Evolutionary conservation across 2,888 invertebrate genomes (phyloP).

Genomic region (Agrochola lychnidis): DNA sequence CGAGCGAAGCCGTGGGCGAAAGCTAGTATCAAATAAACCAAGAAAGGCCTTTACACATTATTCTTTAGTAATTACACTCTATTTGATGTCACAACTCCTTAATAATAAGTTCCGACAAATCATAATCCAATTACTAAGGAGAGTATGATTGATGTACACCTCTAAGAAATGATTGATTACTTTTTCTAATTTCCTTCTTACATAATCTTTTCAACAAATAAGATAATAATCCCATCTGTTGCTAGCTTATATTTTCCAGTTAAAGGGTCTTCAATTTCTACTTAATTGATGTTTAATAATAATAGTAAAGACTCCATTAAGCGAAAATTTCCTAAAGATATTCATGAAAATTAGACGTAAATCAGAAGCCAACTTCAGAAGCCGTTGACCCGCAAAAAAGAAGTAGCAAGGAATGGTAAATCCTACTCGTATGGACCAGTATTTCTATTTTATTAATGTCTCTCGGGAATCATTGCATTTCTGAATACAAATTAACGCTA

Average conservation of each 20-base stretch:
- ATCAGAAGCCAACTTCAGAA: background rate
- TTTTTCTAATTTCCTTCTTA: constrained; percentile 41
- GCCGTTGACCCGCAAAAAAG: background rate
- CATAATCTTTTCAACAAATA: constrained; percentile 31
- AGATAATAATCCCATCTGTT: constrained; percentile 27
- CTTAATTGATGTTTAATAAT: constrained; percentile 22
- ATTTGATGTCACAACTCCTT: constrained; percentile 27
- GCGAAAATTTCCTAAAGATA: background rate
- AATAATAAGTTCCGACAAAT: constrained; percentile 35
- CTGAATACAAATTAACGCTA: no score
- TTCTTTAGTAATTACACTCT: background rate
- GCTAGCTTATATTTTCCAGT: background rate
- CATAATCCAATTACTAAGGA: constrained; percentile 30
- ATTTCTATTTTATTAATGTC: no score
- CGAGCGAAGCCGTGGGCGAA: no score
- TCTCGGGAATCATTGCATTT: no score
- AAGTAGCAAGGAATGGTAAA: background rate
- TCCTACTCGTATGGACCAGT: background rate
- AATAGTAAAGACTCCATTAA: background rate
- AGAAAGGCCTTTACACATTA: background rate
- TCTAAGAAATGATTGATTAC: constrained; percentile 47
- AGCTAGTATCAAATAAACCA: background rate
- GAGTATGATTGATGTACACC: constrained; percentile 50
- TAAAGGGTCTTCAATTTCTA: constrained; percentile 18
- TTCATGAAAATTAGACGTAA: background rate